Evolutionary conservation across 2,888 invertebrate genomes (phyloP), one percentile per base, ranked within the genome.

Genomic region (Athalia cordata): DNA sequence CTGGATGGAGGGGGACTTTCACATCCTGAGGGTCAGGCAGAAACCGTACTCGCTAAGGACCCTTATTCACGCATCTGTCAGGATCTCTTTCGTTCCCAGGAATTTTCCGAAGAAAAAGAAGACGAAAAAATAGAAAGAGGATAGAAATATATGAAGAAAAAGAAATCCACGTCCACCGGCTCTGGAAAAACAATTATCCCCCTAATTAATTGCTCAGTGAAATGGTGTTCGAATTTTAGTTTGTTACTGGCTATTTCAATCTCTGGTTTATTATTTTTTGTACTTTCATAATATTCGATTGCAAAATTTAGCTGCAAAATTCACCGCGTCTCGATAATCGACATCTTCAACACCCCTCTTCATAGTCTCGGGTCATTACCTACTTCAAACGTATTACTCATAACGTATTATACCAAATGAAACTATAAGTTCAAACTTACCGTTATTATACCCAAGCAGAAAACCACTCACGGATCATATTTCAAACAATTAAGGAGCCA

Each of bases 1-100:
- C 29, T 85, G 85, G 86, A 85, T 85, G 86, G 84, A 84, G 81
- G 81, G 82, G 85, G 83, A 81, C 29, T 29, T 29, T 0, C 0
- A 29, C 29, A 79, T 61, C 61, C 29, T 29, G 52, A 50, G 62
- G 72, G 57, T 57, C 72, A 45, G 13, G 47, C 52, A 59, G 72
- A 47, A 59, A 72, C 72, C 72, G 57, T 72, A 29, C 64, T 75
- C 62, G 62, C 75, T 62, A 13, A 75, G 75, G 43, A 13, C 64
- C 75, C 49, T 64, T 75, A 75, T 64, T 61, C 64, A 29, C 64
- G 64, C 75, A 62, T 75, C 75, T 75, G 75, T 75, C 75, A 45
- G 55, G 49, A 62, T 3, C 75, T 75, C 64, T 29, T 50, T 57
- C 8, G 7, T 75, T 75, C 75, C 50, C 75, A 59, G 43, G 72